Base-by-base conservation (phyloP, 2,113 vertebrate genomes). In the Acrocephalus kingi region DNA sequence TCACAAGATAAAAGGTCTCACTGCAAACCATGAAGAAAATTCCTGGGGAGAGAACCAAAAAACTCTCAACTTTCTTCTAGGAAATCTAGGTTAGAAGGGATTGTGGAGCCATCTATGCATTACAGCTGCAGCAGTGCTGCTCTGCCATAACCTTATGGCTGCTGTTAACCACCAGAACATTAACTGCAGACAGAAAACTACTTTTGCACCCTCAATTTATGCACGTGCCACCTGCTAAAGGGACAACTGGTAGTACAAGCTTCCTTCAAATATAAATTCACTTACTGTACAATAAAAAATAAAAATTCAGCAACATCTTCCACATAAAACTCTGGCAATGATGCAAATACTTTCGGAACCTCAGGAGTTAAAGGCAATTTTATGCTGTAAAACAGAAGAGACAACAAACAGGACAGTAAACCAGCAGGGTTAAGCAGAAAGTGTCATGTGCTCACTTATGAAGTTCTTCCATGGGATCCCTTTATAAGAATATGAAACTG, bases 281-380 rank as follows among this genome's bases (percentile, higher is more conserved):
- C 99, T 99, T 98, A 99, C 99, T 99, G 99, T 98, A 99, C 99
- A 96, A 99, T 99, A 98, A 99, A 99, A 98, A 99, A 99, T 98
- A 99, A 98, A 98, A 99, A 99, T 98, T 99, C 99, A 14, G 99
- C 99, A 96, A 99, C 98, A 94, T 99, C 99, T 98, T 99, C 99
- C 94, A 99, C 98, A 87, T 99, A 99, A 97, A 99, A 99, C 97
- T 99, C 99, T 3, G 99, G 99, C 94, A 99, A 98, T 86, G 99
- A 99, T 96, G 99, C 99, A 97, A 99, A 99, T 67, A 98, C 99
- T 98, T 99, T 99, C 45, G 99, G 99, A 93, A 99, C 98, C 73
- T 99, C 99, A 49, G 98, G 98, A 97, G 98, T 99, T 98, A 99
- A 98, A 95, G 99, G 99, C 98, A 99, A 97, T 96, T 97, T 98